Evolutionary conservation across 2,888 invertebrate species (phyloP), one percentile per base, ranked within the genome.

Genomic region (Amphimallon solstitiale): DNA sequence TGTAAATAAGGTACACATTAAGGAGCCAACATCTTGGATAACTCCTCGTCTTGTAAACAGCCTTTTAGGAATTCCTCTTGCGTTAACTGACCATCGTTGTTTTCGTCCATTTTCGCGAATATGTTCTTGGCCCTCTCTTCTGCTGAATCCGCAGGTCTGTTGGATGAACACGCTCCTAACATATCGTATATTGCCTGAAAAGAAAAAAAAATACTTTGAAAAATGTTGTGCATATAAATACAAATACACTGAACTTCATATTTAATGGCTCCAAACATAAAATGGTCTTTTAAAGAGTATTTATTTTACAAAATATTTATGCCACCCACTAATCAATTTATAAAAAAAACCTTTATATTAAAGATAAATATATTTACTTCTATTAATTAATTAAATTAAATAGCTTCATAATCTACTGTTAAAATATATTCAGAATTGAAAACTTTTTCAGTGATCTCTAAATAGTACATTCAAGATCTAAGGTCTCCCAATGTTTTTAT

Each of bases 41-140:
- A 86, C 83, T 96, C 95, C 84, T 96, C 96, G 81, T 97, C 97
- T 83, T 97, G 95, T 80, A 97, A 90, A 83, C 98, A 98, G 67
- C 97, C 98, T 84, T 97, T 96, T 70, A 98, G 90, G 85, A 98
- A 98, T 86, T 99, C 98, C 73, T 98, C 97, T 85, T 97, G 95
- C 73, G 97, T 97, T 80, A 98, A 89, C 83, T 97, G 97, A 68
- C 98, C 98, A 84, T 99, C 98, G 85, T 96, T 95, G 88, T 99
- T 98, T 81, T 96, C 95, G 83, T 99, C 98, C 98, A 99, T 98
- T 85, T 97, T 97, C 68, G 96, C 96, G 85, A 99, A 99, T 78
- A 99, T 99, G 84, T 97, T 98, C 86, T 97, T 96, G 75, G 98
- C 98, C 74, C 98, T 88, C 81, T 98, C 97, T 81, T 98, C 97